Conservation (phyloP, 1,140 invertebrate species). For the Papilio machaon region DNA sequence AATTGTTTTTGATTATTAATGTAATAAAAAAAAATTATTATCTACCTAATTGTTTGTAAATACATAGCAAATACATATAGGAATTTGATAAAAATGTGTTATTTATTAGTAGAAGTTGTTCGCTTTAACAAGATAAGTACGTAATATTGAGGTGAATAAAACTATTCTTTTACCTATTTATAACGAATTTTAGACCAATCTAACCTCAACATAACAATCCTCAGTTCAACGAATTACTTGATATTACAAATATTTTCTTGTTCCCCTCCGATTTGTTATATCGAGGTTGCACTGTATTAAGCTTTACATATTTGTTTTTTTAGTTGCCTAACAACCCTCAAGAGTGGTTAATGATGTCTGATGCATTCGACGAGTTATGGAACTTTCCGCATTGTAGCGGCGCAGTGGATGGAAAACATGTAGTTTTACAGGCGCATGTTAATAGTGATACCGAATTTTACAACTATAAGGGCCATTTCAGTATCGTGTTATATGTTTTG, state of each 20-base stretch:
- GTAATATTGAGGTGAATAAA: conserved; percentile 3
- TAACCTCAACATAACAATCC: conserved; percentile 12
- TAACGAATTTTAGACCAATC: conserved; percentile 5
- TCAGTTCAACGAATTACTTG: conserved; percentile 20
- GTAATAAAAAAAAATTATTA: conserved; percentile 26
- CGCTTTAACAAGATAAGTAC: conserved; percentile 11
- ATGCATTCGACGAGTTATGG: too few relatives aligned
- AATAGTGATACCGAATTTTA: too few relatives aligned
- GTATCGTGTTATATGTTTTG: too few relatives aligned
- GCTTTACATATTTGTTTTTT: too few relatives aligned
- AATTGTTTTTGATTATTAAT: conserved; percentile 35
- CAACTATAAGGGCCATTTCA: too few relatives aligned
- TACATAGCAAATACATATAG: conserved; percentile 37
- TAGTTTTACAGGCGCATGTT: too few relatives aligned
- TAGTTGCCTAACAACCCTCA: too few relatives aligned
- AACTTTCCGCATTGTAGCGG: too few relatives aligned
- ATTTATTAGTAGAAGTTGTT: conserved; percentile 36
- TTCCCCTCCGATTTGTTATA: not conserved
- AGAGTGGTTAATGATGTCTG: too few relatives aligned
- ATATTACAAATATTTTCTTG: conserved; percentile 3
- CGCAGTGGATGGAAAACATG: too few relatives aligned
- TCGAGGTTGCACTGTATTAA: too few relatives aligned
- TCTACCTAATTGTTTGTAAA: conserved; percentile 38
- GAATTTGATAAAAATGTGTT: conserved; percentile 38
- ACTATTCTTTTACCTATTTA: conserved; percentile 11